Conservation (phyloP, 2,797 vertebrate genomes). For the Bufotes viridis region DNA sequence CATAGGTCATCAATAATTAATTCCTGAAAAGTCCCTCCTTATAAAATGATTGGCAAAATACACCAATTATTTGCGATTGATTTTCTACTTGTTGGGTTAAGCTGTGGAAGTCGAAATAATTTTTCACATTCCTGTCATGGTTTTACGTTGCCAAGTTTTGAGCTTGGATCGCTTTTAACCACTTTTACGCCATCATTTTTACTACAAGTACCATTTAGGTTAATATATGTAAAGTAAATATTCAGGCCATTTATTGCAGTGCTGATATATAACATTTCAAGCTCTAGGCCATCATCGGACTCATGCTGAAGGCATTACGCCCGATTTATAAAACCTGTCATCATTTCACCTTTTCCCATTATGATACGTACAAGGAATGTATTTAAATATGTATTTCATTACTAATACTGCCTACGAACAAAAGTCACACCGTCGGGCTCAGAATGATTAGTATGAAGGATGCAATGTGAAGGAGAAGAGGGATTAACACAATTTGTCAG, state of each 20-base stretch:
- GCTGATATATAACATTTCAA: not conserved
- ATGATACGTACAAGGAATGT: not conserved
- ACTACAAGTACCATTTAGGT: not conserved
- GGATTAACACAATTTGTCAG: constrained; percentile 38
- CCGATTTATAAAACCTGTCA: not conserved
- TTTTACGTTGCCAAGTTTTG: not conserved
- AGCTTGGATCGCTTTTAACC: not conserved
- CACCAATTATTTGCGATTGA: not conserved
- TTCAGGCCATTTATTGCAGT: not conserved
- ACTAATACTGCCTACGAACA: not conserved
- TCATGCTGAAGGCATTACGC: constrained; percentile 15
- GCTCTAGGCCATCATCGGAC: not conserved
- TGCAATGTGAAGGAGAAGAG: not conserved
- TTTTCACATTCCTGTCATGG: not conserved
- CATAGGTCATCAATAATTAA: no score
- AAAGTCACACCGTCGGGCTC: not conserved
- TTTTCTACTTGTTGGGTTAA: constrained; percentile 9
- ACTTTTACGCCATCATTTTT: not conserved
- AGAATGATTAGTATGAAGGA: not conserved
- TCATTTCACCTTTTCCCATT: not conserved
- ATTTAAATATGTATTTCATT: constrained; percentile 15
- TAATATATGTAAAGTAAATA: not conserved
- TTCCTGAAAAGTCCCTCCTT: not conserved
- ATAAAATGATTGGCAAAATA: not conserved
- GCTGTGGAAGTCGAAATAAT: not conserved